Base-by-base conservation (phyloP, 2,797 vertebrate genomes). In the Jordanella pulchra region DNA sequence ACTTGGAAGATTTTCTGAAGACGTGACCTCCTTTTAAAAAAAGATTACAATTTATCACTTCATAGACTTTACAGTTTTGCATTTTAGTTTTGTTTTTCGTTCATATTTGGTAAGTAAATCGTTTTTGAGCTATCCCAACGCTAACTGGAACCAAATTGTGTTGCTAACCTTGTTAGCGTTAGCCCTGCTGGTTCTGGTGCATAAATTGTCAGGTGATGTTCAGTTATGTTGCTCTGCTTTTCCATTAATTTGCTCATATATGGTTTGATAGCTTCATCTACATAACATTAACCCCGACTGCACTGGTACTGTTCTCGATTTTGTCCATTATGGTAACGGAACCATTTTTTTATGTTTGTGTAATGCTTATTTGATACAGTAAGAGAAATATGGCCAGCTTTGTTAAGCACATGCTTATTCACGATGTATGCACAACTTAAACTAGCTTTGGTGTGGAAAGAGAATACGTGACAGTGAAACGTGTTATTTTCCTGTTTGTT, bases 21-120 rank as follows among this genome's bases (percentile, higher is more conserved):
- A 64, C 48, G 30, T 3, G 2, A 15, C 23, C 3, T 51, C 7
- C 21, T 30, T 58, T n/a, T 6, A 44, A 3, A 21, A 17, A 27
- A 5, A 67, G 13, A 66, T n/a, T 23, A 51, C 21, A 10, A 6
- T 45, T 1, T 42, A 14, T 51, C 65, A 1, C 28, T 10, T 1
- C 2, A 3, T 28, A 15, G 0, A 30, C n/a, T 10, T 17, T 18
- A 18, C 3, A 61, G 21, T 35, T 39, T n/a, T 12, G 1, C 53
- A 27, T 23, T n/a, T 66, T 13, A 12, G 14, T 23, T 56, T 56
- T 61, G 3, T 32, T 6, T 48, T 54, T 70, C 25, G 27, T 10
- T 27, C n/a, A 55, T 17, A 9, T 39, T 28, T 1, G 81, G 84
- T 88, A 58, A 82, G 86, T 81, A 15, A 25, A 47, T 6, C 2